Evolutionary conservation across 2,888 invertebrate species (phyloP).

Genomic region (Stegophylla sp.): DNA sequence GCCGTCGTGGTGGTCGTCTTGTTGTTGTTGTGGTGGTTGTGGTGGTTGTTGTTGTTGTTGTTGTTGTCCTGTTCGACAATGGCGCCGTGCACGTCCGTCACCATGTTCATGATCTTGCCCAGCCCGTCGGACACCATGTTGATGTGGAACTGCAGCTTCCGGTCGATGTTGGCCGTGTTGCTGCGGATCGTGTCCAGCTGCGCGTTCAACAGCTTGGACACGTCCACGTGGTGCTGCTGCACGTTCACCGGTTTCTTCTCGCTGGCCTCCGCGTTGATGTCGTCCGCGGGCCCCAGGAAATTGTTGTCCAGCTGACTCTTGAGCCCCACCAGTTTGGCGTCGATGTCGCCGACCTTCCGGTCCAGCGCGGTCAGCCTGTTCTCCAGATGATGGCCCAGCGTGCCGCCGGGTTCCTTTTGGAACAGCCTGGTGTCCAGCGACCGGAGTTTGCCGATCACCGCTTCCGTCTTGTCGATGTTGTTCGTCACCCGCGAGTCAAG

Average conservation of each 20-base stretch:
- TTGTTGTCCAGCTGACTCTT: slow-evolving; percentile 85
- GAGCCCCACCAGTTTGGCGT: slow-evolving; percentile 77
- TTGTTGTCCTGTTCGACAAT: slow-evolving; percentile 77
- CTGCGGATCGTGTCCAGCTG: slow-evolving; percentile 82
- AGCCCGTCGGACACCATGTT: slow-evolving; percentile 72
- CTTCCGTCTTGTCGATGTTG: slow-evolving; percentile 84
- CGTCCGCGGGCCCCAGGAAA: slow-evolving; percentile 76
- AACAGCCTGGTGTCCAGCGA: slow-evolving; percentile 79
- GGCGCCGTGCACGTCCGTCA: slow-evolving; percentile 82
- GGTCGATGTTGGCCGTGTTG: slow-evolving; percentile 70
- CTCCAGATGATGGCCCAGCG: slow-evolving; percentile 68
- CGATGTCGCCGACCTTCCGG: slow-evolving; percentile 84
- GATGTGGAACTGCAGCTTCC: slow-evolving; percentile 84
- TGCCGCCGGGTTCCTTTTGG: slow-evolving; percentile 65
- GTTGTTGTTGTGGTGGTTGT: too few relatives aligned
- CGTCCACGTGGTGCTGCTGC: slow-evolving; percentile 73
- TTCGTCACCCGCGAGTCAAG: slow-evolving; percentile 82
- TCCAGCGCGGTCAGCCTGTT: slow-evolving; percentile 76
- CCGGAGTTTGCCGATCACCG: slow-evolving; percentile 78
- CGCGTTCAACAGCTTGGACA: slow-evolving; percentile 81
- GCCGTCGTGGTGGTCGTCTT: slow-evolving; percentile 65
- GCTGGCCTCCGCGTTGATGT: slow-evolving; percentile 85
- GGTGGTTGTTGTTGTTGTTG: slow-evolving; percentile 65
- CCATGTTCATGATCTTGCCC: slow-evolving; percentile 78
- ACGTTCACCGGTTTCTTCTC: slow-evolving; percentile 85